Evolutionary conservation across 2,113 vertebrate genomes (phyloP), one percentile per base, ranked within the genome.

Genomic region (Condylura cristata): DNA sequence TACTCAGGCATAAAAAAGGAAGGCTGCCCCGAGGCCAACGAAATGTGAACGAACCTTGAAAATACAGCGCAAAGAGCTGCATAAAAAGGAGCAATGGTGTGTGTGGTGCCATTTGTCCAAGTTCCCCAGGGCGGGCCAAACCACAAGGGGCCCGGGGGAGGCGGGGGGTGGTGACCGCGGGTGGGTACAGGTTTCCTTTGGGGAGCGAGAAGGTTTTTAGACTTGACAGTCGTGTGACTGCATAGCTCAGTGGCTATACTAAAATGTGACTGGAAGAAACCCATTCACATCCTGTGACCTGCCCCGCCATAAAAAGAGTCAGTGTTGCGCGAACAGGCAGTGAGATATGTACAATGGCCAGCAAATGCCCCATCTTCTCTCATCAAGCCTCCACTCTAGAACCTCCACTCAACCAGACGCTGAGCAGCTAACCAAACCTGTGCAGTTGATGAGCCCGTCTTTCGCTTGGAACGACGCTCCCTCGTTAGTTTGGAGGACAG

Each of bases 401-500:
- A 8, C 8, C 3, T 18, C 26, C 7, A 17, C 28, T 10, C 24
- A 39, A 17, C 46, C 72, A 20, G 11, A 51, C 34, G 28, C 65
- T 8, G 11, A 48, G 12, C 34, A 10, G 4, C 22, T 11, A 37
- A 1, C 30, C 0, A 0, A 34, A 34, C 22, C 56, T 26, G 56
- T 37, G 48, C 20, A 26, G 5, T 0, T 5, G 7, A 8, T 0
- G n/a, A 58, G 17, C 12, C 3, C 22, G 6, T 3, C 48, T 10
- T n/a, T 51, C 85, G 41, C 22, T 51, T 30, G 0, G 16, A 13
- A 30, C 8, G 2, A 1, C 0, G 0, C 2, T 60, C 56, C 63
- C 53, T 18, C 0, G 22, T 30, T 4, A 22, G 85, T 16, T 3
- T 26, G 16, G 17, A 48, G 2, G 10, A 24, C 46, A 44, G 83